These are phyloP conservation scores for Etheostoma cragini DNA, from an alignment of 2,113 vertebrate species.

Conservation along the genomic window DNA sequence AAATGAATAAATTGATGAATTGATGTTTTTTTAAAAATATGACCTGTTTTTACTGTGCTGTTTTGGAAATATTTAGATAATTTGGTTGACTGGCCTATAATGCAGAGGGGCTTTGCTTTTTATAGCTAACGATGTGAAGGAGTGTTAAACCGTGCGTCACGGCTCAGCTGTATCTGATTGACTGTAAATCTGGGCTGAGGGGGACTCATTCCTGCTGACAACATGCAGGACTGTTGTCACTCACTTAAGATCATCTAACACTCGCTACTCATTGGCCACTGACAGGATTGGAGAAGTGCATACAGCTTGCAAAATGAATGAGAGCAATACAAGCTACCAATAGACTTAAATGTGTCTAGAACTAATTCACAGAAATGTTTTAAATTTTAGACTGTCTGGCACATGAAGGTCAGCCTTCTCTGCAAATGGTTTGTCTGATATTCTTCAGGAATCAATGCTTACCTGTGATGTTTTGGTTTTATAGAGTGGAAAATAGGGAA, in stretches of 20 bases:
- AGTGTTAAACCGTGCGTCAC: neutral
- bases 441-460: neutral
- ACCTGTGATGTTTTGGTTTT: neutral
- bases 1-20: neutral
- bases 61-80: neutral
- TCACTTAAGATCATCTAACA: constrained; percentile 63
- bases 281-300: constrained; percentile 2
- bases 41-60: neutral
- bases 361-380: neutral
- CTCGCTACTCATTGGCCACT: constrained; percentile 10
- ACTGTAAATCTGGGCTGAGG: constrained; percentile 65
- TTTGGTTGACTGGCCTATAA: neutral
- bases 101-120: constrained; percentile 13
- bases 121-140: constrained; percentile 43
- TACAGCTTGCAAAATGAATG: neutral
- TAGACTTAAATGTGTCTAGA: neutral
- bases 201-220: constrained; percentile 58
- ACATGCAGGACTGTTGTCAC: constrained; percentile 60
- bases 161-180: constrained; percentile 28
- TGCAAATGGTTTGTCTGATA: neutral
- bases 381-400: neutral
- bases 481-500: neutral
- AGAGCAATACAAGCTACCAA: neutral
- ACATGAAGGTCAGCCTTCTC: too few relatives aligned
- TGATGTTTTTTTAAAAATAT: too few relatives aligned